Conservation (phyloP, 2,113 vertebrate genomes). For the Acinonyx jubatus region DNA sequence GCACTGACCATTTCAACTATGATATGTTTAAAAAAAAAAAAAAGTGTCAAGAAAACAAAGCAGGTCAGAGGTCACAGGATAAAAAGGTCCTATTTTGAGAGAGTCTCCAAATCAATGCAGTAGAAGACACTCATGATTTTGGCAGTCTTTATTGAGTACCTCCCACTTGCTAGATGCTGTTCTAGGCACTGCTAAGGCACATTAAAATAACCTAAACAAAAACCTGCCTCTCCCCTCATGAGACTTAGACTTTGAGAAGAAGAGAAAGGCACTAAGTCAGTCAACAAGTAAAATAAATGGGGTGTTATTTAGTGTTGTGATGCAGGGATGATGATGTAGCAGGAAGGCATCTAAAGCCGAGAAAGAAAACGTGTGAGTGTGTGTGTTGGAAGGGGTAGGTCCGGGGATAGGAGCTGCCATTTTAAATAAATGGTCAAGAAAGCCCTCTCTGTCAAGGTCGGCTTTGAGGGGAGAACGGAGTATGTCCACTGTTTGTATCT, state of each 20-base stretch:
- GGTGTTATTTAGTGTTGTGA: background rate
- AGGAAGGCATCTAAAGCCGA: background rate
- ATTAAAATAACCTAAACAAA: background rate
- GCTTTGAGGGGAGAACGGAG: background rate
- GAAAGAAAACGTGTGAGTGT: background rate
- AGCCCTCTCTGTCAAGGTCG: background rate
- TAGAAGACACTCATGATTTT: background rate
- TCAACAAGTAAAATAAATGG: background rate
- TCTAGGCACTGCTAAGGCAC: background rate
- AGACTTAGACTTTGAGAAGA: background rate
- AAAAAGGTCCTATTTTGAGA: background rate
- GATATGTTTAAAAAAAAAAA: background rate
- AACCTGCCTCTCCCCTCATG: background rate
- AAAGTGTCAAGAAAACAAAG: background rate
- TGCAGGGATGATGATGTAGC: background rate
- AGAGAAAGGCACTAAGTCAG: background rate
- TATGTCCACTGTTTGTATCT: background rate
- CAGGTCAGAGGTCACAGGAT: background rate
- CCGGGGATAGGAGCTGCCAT: rapidly evolving
- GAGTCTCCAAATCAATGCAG: background rate
- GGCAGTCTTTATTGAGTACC: no score
- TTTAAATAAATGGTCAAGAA: background rate
- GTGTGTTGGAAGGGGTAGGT: background rate
- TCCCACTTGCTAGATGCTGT: background rate
- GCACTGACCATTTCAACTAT: background rate